Evolutionary conservation across 1,140 invertebrate species (phyloP), one percentile per base, ranked within the genome.

Genomic region (Drosophila leontia): DNA sequence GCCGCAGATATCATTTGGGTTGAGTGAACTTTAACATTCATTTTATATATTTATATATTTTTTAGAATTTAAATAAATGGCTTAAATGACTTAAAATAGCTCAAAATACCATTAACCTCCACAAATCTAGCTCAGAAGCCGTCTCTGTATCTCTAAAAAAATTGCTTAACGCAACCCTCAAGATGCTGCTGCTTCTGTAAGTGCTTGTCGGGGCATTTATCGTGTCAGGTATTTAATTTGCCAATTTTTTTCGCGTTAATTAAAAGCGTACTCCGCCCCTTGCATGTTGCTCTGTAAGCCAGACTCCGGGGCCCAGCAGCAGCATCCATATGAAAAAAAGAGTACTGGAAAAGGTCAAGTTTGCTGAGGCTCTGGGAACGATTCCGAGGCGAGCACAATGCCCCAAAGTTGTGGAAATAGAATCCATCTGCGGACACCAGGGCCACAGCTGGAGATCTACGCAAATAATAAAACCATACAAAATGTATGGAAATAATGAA

Each of bases 341-440:
- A 48, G 23, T 62, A 47, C 45, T 37, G 44, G 61, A 70, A 62
- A 83, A 81, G 85, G 80, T 88, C 84, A 88, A 90, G 85, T 81
- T 90, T 70, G 32, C 26, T 74, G 44, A 17, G 41, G 34, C 68
- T 39, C 53, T 85, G 82, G 74, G 78, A 81, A 78, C 15, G 34
- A 51, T 48, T 61, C 44, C 53, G 44, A 56, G 12, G 35, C 9
- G 2, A 32, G 48, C 26, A 78, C 76, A 78, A 78, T 78, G 64
- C 44, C 41, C 26, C 23, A 11, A 11, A 56, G 17, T 39, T 50
- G 23, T 48, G 60, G 29, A 39, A 59, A 50, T 58, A 80, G 81
- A 84, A 77, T 47, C 77, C 70, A 79, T 59, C 68, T 60, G 62
- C 61, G 53, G 19, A 53, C 19, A 44, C 17, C 48, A 63, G 45